These are phyloP conservation scores for Narcine bancroftii DNA, from an alignment of 2,113 vertebrate species.

Conservation along the genomic window DNA sequence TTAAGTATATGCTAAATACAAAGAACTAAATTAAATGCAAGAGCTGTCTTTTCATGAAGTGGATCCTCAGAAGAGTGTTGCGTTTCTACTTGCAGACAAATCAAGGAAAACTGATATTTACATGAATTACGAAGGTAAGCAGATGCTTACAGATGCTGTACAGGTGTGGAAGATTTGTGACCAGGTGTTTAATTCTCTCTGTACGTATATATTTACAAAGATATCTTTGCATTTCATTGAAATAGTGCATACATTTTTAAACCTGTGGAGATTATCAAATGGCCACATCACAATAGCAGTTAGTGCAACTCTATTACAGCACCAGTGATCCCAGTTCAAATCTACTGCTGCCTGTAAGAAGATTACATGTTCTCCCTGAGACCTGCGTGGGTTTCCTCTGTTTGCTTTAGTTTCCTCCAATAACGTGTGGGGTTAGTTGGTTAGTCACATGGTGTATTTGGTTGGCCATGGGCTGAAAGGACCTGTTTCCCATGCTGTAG, in stretches of 20 bases:
- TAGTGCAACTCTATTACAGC: no score
- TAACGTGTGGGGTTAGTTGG: no score
- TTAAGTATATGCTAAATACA: constrained; percentile 24
- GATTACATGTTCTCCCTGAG: no score
- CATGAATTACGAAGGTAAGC: constrained; percentile 7
- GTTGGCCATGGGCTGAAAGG: no score
- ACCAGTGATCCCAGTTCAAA: no score
- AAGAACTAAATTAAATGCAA: background rate
- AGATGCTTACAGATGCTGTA: constrained; percentile 8
- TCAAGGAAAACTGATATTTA: constrained; percentile 1
- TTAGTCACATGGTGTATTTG: no score
- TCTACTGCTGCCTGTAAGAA: no score
- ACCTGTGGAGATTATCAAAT: background rate
- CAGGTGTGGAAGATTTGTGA: background rate
- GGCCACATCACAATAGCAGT: no score
- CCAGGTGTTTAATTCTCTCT: background rate
- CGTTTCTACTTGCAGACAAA: constrained; percentile 27
- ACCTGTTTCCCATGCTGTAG: no score
- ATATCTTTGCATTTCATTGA: background rate
- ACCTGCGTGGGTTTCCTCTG: no score
- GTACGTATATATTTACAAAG: background rate
- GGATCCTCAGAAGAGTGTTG: background rate
- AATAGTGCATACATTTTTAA: background rate
- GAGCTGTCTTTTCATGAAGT: background rate
- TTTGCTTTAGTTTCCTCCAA: no score